Evolutionary conservation across 2,113 vertebrate genomes (phyloP).

Genomic region (Saguinus midas): DNA sequence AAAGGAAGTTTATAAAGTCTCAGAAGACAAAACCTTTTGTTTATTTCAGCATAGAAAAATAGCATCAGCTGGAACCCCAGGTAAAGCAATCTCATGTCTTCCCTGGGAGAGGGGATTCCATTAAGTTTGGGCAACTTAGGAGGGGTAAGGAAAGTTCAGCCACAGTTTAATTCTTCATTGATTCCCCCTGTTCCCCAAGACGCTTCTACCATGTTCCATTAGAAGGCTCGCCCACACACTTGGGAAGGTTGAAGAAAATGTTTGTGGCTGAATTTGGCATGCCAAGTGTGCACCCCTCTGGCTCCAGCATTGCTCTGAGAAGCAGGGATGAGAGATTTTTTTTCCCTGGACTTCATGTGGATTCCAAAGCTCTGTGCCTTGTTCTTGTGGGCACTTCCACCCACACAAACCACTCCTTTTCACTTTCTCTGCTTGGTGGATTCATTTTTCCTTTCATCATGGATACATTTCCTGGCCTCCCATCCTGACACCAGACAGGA

Average conservation of each 20-base stretch:
- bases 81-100: not conserved
- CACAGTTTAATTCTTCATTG: not conserved
- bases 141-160: not conserved
- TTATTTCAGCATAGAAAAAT: not conserved
- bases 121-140: not conserved
- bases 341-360: fast-evolving
- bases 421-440: not conserved
- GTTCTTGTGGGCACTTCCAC: too few relatives aligned
- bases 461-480: not conserved
- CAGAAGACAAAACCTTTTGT: not conserved
- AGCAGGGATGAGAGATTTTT: fast-evolving
- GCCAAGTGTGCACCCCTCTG: not conserved
- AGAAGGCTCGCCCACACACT: not conserved
- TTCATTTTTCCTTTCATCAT: not conserved
- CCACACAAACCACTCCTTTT: not conserved
- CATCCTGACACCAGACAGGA: not conserved
- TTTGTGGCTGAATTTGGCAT: not conserved
- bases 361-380: not conserved
- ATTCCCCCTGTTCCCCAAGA: not conserved
- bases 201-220: not conserved
- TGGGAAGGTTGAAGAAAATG: not conserved
- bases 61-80: not conserved
- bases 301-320: not conserved
- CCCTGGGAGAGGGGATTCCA: not conserved
- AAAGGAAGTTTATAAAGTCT: not conserved